Percentiles rank a stretch among this genome's conserved stretches.
Evolutionary conservation across 2,888 invertebrate genomes (phyloP).

Genomic region (Venusia cambrica): DNA sequence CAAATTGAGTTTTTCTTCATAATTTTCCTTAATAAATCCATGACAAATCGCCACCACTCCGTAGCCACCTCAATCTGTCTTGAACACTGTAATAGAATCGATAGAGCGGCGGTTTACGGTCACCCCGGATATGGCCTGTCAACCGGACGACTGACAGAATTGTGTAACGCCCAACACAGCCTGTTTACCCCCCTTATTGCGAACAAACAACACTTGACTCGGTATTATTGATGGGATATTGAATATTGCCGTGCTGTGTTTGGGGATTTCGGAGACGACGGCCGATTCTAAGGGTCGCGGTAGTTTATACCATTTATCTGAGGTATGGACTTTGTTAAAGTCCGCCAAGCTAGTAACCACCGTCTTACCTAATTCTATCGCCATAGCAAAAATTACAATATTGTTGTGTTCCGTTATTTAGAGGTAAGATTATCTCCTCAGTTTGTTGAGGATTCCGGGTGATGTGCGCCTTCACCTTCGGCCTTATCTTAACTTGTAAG

Average conservation of each 20-base stretch:
- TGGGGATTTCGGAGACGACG: slow-evolving; percentile 7
- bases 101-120: slow-evolving; percentile 59
- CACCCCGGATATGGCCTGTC: slow-evolving; percentile 70
- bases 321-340: too few species aligned
- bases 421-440: too few species aligned
- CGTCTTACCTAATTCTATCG: too few species aligned
- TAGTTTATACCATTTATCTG: too few species aligned
- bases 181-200: slow-evolving; percentile 57
- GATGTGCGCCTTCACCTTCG: too few species aligned
- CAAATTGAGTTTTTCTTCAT: slow-evolving; percentile 19
- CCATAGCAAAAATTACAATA: too few species aligned
- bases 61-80: slow-evolving; percentile 61
- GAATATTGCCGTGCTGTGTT: slow-evolving; percentile 24
- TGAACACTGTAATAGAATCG: slow-evolving; percentile 69
- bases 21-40: slow-evolving; percentile 23
- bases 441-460: too few species aligned
- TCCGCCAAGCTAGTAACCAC: too few species aligned
- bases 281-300: too few species aligned
- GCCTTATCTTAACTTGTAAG: too few species aligned
- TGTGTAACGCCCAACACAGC: slow-evolving; percentile 50
- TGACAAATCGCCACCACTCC: slow-evolving; percentile 40
- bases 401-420: too few species aligned
- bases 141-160: slow-evolving; percentile 60
- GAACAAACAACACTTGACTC: slow-evolving; percentile 55
- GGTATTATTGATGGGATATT: slow-evolving; percentile 36